Conservation (phyloP, 2,797 vertebrate species). For the Chelonia mydas region DNA sequence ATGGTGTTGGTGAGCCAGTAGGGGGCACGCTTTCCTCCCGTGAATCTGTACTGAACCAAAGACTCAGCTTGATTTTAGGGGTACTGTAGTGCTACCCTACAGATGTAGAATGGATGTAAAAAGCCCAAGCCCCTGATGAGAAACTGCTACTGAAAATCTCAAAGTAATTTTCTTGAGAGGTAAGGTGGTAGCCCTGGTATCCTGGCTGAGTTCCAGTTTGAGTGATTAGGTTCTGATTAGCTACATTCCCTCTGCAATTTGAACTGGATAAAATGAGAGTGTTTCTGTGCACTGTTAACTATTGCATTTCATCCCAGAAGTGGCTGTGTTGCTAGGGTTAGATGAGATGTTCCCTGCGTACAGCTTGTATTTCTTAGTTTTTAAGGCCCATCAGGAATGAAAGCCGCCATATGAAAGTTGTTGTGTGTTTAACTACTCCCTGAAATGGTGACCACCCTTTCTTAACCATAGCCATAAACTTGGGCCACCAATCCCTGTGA, state of each 20-base stretch:
- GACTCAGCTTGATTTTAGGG: rapidly evolving
- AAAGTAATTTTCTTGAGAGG: background rate
- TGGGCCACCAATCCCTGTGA: background rate
- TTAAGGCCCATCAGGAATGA: background rate
- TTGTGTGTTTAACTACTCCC: background rate
- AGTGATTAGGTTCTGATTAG: background rate
- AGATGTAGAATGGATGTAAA: background rate
- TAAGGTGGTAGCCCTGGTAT: background rate
- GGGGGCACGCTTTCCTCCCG: slow-evolving; percentile 40
- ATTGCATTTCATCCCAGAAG: background rate
- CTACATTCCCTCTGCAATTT: background rate
- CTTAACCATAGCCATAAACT: background rate
- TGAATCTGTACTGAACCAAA: background rate
- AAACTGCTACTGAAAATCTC: background rate
- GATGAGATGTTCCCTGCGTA: background rate
- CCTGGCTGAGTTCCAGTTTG: background rate
- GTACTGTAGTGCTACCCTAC: background rate
- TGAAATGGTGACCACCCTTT: slow-evolving; percentile 23
- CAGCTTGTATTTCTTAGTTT: rapidly evolving
- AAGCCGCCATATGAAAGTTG: background rate
- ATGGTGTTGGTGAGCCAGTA: background rate
- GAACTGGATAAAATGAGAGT: background rate
- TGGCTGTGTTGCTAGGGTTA: background rate
- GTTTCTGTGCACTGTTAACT: background rate
- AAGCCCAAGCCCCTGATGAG: background rate